Conservation (phyloP, 1,140 invertebrate genomes). For the Cyphomyrmex costatus region DNA sequence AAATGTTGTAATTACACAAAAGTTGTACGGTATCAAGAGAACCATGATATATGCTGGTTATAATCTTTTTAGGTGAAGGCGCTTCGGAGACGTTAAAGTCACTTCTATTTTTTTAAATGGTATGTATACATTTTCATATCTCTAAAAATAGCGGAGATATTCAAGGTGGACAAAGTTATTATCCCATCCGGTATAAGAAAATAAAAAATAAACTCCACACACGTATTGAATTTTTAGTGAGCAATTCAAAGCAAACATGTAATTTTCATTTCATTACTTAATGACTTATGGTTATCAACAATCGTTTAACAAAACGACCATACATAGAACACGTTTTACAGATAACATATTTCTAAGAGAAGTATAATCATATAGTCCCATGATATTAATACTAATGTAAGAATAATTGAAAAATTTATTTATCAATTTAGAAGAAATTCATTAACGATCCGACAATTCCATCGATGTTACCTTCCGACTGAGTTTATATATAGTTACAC, state of each 20-base stretch:
- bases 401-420: conserved; percentile 10
- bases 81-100: too few species aligned
- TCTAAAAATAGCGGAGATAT: too few species aligned
- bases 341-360: neutral
- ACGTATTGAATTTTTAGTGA: neutral
- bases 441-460: neutral
- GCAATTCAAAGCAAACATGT: neutral
- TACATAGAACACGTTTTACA: neutral
- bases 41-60: too few species aligned
- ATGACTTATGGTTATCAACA: neutral
- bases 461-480: conserved; percentile 2
- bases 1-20: too few species aligned
- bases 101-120: too few species aligned
- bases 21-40: too few species aligned
- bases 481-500: conserved; percentile 1
- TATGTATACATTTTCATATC: too few species aligned
- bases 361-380: neutral
- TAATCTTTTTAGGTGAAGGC: too few species aligned
- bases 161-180: too few species aligned
- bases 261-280: neutral
- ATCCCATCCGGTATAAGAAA: too few species aligned
- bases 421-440: conserved; percentile 5
- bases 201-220: neutral
- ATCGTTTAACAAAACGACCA: neutral
- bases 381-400: conserved; percentile 20